Evolutionary conservation across 2,888 invertebrate genomes (phyloP), one percentile per base, ranked within the genome.

Genomic region (Rambutsinella grinnellia): DNA sequence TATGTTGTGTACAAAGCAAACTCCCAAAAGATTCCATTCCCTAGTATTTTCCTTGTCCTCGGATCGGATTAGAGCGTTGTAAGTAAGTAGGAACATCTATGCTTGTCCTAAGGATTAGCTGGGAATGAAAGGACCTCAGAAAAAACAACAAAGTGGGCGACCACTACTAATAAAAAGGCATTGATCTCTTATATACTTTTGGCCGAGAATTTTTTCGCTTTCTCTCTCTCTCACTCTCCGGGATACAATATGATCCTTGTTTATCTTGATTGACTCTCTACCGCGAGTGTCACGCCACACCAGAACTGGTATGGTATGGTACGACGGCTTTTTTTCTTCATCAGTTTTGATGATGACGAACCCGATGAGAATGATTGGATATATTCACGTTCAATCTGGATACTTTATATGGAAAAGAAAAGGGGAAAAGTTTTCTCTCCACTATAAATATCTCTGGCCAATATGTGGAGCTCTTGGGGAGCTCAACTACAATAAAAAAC

Each of bases 181-280:
- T 27, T 27, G 57, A 60, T 60, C 60, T 46, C 58, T n/a, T n/a
- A n/a, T n/a, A n/a, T n/a, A n/a, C n/a, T n/a, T n/a, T n/a, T n/a
- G n/a, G n/a, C n/a, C n/a, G n/a, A n/a, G n/a, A n/a, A n/a, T n/a
- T n/a, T n/a, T n/a, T n/a, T n/a, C n/a, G 46, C 44, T 60, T 28
- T 17, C 58, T 13, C 13, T 36, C 36, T 36, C 36, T 36, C 36
- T 36, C 13, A 36, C 36, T 5, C 36, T n/a, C n/a, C n/a, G n/a
- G n/a, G n/a, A n/a, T 36, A 36, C 36, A 36, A 36, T 46, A 60
- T 46, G 60, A 60, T 60, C 6, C 60, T 46, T 60, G 60, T 60
- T 60, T 60, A 60, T 60, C 60, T 60, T 60, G 60, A 60, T 60
- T 60, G 60, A 60, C 60, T 60, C 60, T 46, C 21, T 36, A 58